phyloP scores from a whole-genome alignment of 1,140 invertebrate species.

The Chrysoperla carnea region DNA sequence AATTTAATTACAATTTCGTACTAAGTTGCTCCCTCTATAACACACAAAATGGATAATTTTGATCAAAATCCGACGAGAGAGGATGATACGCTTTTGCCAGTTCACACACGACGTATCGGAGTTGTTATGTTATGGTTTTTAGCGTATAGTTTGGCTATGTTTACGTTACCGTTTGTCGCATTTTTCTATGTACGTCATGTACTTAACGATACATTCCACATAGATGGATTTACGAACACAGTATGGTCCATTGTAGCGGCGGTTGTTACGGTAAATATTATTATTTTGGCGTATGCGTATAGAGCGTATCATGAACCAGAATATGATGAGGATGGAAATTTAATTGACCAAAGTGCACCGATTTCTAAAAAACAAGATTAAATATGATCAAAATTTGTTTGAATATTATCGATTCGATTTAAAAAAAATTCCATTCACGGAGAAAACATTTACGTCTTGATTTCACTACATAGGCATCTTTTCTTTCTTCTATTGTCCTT shows the following conservation, averaged over 20 bases:
- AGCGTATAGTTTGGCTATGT: slow-evolving; percentile 66
- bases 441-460: no score
- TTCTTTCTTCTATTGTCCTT: no score
- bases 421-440: no score
- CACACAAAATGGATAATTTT: slow-evolving; percentile 1
- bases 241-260: slow-evolving; percentile 55
- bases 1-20: slow-evolving; percentile 5
- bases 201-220: slow-evolving; percentile 38
- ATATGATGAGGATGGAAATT: slow-evolving; percentile 37
- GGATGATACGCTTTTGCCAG: slow-evolving; percentile 23
- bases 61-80: slow-evolving; percentile 3
- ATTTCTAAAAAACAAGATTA: not conserved
- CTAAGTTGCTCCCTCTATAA: not conserved
- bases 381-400: no score
- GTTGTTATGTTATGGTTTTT: slow-evolving; percentile 43
- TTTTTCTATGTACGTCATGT: slow-evolving; percentile 49
- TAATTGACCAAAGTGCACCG: slow-evolving; percentile 19
- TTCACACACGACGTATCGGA: slow-evolving; percentile 24
- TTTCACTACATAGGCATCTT: no score
- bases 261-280: slow-evolving; percentile 58
- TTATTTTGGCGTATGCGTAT: slow-evolving; percentile 60
- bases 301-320: slow-evolving; percentile 53
- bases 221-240: slow-evolving; percentile 39
- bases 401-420: no score
- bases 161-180: slow-evolving; percentile 56